Evolutionary conservation across 1,140 invertebrate species (phyloP).

Genomic region (Drosophila nannoptera): DNA sequence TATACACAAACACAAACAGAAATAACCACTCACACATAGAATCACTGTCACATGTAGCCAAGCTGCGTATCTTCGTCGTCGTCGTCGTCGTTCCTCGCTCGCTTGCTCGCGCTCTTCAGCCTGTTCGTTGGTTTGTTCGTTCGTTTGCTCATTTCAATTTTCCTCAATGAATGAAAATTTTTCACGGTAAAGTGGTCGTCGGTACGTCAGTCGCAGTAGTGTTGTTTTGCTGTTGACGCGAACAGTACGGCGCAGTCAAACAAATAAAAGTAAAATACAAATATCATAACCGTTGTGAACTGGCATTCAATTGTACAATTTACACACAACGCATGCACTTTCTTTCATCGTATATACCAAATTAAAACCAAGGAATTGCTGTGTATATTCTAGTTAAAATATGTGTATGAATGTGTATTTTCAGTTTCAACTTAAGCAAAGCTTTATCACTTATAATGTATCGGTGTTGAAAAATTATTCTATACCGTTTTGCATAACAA

Average conservation of each 20-base stretch:
- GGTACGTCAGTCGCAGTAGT: conserved; percentile 54
- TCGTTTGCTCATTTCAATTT: conserved; percentile 67
- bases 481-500: conserved; percentile 70
- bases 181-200: conserved; percentile 67
- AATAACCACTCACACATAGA: conserved; percentile 24
- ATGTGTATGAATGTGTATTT: conserved; percentile 26
- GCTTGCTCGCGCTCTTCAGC: conserved; percentile 1
- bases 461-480: conserved; percentile 47
- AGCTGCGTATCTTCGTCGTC: conserved; percentile 18
- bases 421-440: conserved; percentile 18
- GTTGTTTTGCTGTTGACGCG: conserved; percentile 54
- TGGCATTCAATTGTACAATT: conserved; percentile 19
- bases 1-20: conserved; percentile 19
- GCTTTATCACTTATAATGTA: conserved; percentile 54
- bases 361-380: no score
- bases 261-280: conserved; percentile 19
- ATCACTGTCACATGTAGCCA: conserved; percentile 34
- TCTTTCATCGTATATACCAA: conserved; percentile 31
- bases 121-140: conserved; percentile 5
- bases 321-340: conserved; percentile 1
- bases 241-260: conserved; percentile 30
- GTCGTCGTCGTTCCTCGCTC: conserved; percentile 11
- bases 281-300: conserved; percentile 7
- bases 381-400: conserved; percentile 24
- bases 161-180: conserved; percentile 77